Base-by-base conservation (phyloP, 2,113 vertebrate species). In the Microtus richardsoni region DNA sequence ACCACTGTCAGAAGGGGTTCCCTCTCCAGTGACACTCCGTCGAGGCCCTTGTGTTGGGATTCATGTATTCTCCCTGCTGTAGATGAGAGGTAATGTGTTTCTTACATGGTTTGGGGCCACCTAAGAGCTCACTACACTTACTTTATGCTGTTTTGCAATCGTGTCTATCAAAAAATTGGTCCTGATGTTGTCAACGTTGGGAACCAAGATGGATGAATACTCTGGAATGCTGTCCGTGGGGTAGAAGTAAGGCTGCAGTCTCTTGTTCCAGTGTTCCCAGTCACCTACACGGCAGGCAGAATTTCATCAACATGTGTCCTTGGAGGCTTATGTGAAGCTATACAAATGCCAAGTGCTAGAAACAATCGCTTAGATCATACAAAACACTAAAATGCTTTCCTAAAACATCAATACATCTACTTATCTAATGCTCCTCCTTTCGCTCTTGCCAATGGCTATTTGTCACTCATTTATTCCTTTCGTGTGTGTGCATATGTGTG, bases 171-270 rank as follows among this genome's bases (percentile, higher is more conserved):
- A 97, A 97, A 99, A 99, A 82, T 96, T 98, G 73, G 98, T 99
- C 97, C 98, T 98, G 83, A 98, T 89, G 95, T 98, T 99, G 96
- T 99, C 98, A 95, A 99, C 98, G 75, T 99, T 99, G 93, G 99
- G 99, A 97, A 99, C 98, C 66, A 99, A 97, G 97, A 99, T 98
- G 85, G 98, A 99, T 6, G 97, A 96, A 80, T 99, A 99, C 44
- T 99, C 99, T 30, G 98, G 98, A 64, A 98, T 30, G 68, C 75
- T 96, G 85, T 99, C 98, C n/a, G 97, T 97, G 89, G 98, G 99
- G 92, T 99, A 99, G 96, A 97, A n/a, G 88, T 98, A 99, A 17
- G 98, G 98, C 82, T 98, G 98, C 93, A 99, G 94, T 68, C n/a
- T 98, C 93, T 97, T 98, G 98, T 91, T 98, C 99, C 99, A 99